These are phyloP conservation scores for Grapholita molesta DNA, from an alignment of 1,140 invertebrate genomes.

Conservation along the genomic window DNA sequence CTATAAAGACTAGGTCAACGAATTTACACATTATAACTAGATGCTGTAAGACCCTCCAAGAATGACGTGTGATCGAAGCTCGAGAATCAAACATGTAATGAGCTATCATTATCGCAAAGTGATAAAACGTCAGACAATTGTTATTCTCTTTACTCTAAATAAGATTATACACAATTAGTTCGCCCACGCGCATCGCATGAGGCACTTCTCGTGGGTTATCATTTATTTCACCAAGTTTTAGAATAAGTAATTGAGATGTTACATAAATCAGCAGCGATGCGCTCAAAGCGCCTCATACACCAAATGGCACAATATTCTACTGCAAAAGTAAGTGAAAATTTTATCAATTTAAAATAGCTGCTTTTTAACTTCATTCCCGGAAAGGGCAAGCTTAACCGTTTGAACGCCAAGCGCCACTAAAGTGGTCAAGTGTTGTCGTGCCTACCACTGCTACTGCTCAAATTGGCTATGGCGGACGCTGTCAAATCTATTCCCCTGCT, in stretches of 20 bases:
- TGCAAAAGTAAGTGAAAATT: conserved; percentile 46
- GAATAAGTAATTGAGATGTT: conserved; percentile 42
- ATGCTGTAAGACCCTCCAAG: background rate
- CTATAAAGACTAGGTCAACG: background rate
- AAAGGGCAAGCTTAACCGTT: too few relatives aligned
- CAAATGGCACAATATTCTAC: conserved; percentile 54
- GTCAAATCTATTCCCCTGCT: too few relatives aligned
- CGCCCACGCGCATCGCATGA: conserved; percentile 42
- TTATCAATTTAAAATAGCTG: background rate
- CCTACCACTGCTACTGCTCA: too few relatives aligned
- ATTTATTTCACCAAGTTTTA: conserved; percentile 28
- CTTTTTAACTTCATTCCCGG: too few relatives aligned
- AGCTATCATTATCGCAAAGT: conserved; percentile 36
- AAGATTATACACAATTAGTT: conserved; percentile 40
- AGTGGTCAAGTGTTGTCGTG: too few relatives aligned
- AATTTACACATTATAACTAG: background rate
- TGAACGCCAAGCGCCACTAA: too few relatives aligned
- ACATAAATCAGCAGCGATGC: conserved; percentile 49
- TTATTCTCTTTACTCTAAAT: conserved; percentile 34
- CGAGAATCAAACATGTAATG: background rate
- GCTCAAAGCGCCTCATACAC: conserved; percentile 45
- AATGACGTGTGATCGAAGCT: background rate
- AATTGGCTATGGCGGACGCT: too few relatives aligned
- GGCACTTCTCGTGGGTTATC: conserved; percentile 39
- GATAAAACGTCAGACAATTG: conserved; percentile 44